These are phyloP conservation scores for Syritta pipiens DNA, from an alignment of 2,888 invertebrate species.

Conservation along the genomic window DNA sequence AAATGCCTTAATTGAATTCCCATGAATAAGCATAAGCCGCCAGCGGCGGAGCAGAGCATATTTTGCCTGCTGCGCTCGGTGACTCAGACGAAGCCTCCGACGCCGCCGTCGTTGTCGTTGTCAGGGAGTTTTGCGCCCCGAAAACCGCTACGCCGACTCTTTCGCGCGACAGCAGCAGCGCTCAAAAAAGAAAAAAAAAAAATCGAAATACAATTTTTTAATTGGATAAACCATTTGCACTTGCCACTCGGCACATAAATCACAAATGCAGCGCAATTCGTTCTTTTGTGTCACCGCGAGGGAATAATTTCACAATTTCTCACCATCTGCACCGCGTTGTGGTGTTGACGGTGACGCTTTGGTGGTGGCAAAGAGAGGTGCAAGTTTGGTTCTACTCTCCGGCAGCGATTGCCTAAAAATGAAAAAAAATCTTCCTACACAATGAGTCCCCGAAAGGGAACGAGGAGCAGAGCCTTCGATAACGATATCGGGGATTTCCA, in stretches of 20 bases:
- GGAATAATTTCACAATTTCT: constrained; percentile 69
- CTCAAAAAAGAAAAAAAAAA: not conserved
- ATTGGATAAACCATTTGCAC: constrained; percentile 69
- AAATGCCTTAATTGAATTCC: constrained; percentile 66
- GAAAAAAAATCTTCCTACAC: constrained; percentile 59
- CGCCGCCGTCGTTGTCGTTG: not conserved
- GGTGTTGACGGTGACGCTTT: constrained; percentile 1
- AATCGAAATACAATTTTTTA: constrained; percentile 58
- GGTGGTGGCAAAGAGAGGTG: not conserved
- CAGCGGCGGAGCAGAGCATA: constrained; percentile 7
- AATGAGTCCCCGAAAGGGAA: constrained; percentile 42
- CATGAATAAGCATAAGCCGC: constrained; percentile 44
- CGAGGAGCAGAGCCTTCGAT: constrained; percentile 58
- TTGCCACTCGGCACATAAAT: constrained; percentile 67
- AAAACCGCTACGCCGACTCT: not conserved
- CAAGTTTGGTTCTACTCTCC: not conserved
- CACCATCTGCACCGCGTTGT: constrained; percentile 61
- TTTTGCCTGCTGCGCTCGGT: constrained; percentile 37
- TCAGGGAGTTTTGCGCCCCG: not conserved
- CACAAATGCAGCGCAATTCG: constrained; percentile 68
- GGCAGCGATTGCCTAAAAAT: constrained; percentile 30
- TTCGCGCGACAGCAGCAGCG: not conserved
- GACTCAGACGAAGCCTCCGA: constrained; percentile 28
- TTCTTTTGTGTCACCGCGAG: constrained; percentile 67
- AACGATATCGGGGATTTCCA: constrained; percentile 61